These are phyloP conservation scores for Oryctes rhinoceros DNA, from an alignment of 1,140 invertebrate species.

Conservation along the genomic window DNA sequence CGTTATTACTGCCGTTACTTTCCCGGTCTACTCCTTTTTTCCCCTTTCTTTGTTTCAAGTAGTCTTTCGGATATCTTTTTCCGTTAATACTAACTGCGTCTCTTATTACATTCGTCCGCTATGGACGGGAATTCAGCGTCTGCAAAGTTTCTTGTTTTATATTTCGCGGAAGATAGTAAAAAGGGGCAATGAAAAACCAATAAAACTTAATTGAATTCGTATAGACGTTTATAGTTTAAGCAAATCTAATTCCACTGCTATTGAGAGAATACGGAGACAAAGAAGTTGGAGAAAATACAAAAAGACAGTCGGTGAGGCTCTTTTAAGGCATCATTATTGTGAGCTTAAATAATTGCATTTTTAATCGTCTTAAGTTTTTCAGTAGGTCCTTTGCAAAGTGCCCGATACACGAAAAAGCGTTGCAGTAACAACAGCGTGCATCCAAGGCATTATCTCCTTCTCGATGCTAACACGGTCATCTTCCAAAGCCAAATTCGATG, in stretches of 20 bases:
- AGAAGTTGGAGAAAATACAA: not conserved
- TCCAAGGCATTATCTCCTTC: too few species aligned
- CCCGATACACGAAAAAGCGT: too few species aligned
- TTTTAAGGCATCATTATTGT: not conserved
- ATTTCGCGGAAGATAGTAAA: constrained; percentile 21
- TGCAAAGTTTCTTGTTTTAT: constrained; percentile 29
- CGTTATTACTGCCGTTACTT: not conserved
- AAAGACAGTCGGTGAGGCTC: not conserved
- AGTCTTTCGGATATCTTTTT: constrained; percentile 14
- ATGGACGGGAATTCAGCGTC: not conserved
- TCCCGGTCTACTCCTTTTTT: not conserved
- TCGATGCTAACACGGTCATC: too few species aligned
- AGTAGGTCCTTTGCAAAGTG: too few species aligned
- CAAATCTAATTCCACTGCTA: not conserved
- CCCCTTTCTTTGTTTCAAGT: not conserved
- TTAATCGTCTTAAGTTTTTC: too few species aligned
- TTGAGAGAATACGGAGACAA: not conserved
- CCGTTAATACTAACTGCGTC: not conserved
- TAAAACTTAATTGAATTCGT: constrained; percentile 34
- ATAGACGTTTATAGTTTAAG: constrained; percentile 13
- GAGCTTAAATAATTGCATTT: too few species aligned
- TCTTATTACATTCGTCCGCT: not conserved
- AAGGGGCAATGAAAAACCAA: not conserved
- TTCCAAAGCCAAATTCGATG: too few species aligned
- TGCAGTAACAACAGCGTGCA: too few species aligned